Percentiles rank a stretch among this genome's conserved stretches.
phyloP scores from a whole-genome alignment of 2,113 vertebrate species.

The Capreolus pygargus region DNA sequence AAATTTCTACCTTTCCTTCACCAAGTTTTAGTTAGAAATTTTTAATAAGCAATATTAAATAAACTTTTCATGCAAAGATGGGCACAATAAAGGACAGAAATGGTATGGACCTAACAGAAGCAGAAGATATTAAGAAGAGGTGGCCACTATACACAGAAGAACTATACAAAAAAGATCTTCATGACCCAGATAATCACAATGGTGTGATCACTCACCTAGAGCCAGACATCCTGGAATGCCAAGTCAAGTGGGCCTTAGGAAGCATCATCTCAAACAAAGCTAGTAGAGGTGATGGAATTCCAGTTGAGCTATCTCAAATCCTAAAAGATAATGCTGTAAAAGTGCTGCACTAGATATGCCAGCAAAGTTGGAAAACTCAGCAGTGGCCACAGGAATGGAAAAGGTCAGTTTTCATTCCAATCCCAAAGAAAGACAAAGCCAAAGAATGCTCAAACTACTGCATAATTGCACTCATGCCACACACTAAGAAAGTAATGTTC shows the following conservation, averaged over 20 bases:
- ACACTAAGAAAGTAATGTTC: neutral
- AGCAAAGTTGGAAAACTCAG: neutral
- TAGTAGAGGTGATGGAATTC: neutral
- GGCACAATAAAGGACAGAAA: neutral
- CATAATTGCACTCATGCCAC: rapidly evolving
- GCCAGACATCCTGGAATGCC: neutral
- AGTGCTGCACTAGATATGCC: neutral
- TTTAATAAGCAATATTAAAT: neutral
- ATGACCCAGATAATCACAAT: neutral
- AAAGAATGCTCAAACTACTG: neutral
- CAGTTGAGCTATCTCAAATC: neutral
- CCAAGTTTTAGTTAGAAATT: neutral
- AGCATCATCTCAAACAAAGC: neutral
- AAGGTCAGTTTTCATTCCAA: neutral
- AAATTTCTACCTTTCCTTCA: neutral
- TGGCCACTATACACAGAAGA: neutral
- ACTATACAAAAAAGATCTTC: neutral
- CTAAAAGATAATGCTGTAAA: neutral
- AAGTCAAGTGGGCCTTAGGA: neutral
- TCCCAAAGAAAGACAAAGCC: neutral
- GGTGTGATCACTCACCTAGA: neutral
- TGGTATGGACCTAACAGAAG: neutral
- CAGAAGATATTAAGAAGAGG: neutral
- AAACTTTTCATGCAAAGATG: neutral
- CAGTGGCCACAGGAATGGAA: neutral